These are phyloP conservation scores for Latheticus oryzae DNA, from an alignment of 2,888 invertebrate genomes.

Conservation along the genomic window DNA sequence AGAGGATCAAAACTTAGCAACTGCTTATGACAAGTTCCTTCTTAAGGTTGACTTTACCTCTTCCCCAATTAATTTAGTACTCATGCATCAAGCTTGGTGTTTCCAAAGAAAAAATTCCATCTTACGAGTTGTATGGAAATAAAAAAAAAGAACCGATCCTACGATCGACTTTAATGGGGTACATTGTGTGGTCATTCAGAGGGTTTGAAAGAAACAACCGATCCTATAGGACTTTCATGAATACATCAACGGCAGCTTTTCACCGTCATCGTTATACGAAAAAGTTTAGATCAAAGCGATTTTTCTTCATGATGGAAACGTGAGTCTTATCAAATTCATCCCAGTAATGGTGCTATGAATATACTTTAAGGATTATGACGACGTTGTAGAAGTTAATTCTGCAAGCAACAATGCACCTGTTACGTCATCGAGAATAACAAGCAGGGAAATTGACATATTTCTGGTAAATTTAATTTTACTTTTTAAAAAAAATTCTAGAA, in stretches of 20 bases:
- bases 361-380: too few species aligned
- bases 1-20: slow-evolving; percentile 13
- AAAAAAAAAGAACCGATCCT: slow-evolving; percentile 24
- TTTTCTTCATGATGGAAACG: slow-evolving; percentile 11
- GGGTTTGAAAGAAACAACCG: slow-evolving; percentile 24
- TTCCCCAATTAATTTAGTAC: slow-evolving; percentile 14
- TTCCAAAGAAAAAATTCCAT: slow-evolving; percentile 8
- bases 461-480: too few species aligned
- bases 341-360: slow-evolving; percentile 4
- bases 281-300: slow-evolving; percentile 25
- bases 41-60: slow-evolving; percentile 8
- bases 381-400: too few species aligned
- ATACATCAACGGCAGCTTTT: slow-evolving; percentile 32
- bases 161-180: slow-evolving; percentile 34
- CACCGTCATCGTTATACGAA: slow-evolving; percentile 18
- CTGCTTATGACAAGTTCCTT: slow-evolving; percentile 10
- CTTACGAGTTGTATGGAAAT: slow-evolving; percentile 3
- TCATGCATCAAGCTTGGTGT: slow-evolving; percentile 1
- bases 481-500: too few species aligned
- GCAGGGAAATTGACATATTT: too few species aligned
- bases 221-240: slow-evolving; percentile 26
- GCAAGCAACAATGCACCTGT: too few species aligned
- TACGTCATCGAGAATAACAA: too few species aligned
- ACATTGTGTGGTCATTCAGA: slow-evolving; percentile 37
- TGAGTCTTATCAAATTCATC: slow-evolving; percentile 7